Base-by-base conservation (phyloP, 2,797 vertebrate species). In the Sylvia borin region DNA sequence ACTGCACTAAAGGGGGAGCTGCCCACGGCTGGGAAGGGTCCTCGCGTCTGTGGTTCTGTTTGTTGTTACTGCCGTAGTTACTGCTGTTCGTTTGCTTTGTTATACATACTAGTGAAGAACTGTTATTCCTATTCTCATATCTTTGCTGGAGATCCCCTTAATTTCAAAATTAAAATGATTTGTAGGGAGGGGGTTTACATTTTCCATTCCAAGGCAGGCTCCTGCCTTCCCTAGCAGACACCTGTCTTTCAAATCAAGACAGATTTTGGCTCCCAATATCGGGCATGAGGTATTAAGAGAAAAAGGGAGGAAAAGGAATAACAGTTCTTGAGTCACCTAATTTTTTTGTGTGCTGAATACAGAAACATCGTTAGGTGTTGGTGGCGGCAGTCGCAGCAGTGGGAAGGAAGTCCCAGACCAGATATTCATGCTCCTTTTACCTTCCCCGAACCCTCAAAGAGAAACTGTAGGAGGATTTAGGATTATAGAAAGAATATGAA, bases 1-100 rank as follows among this genome's bases (percentile, higher is more conserved):
- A 26, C 62, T 47, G 32, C 42, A 26, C 16, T 16, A 1, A 21
- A 7, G 3, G 9, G 27, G 29, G 11, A 16, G 15, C 5, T 1
- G 27, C 27, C 60, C 4, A 20, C 14, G 11, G 31, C 42, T 13
- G 3, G 8, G 10, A 16, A 58, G 21, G 55, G 7, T 12, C 22
- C 11, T n/a, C 8, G 21, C 9, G 21, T 9, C 21, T 5, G 3
- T 14, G 53, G 31, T 9, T 10, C 53, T n/a, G 53, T 22, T 55
- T 55, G 53, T 22, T 9, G 13, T n/a, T 22, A 21, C 14, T 55
- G 31, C 31, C 11, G 12, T 19, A 20, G 29, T 31, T 31, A 29
- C 8, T 10, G 31, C 5, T 55, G 19, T 21, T 55, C 34, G 31
- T 25, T 43, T 17, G 21, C 21, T 65, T 65, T n/a, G 13, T n/a